Conservation (phyloP, 2,888 invertebrate species). For the Conops quadrifasciatus region DNA sequence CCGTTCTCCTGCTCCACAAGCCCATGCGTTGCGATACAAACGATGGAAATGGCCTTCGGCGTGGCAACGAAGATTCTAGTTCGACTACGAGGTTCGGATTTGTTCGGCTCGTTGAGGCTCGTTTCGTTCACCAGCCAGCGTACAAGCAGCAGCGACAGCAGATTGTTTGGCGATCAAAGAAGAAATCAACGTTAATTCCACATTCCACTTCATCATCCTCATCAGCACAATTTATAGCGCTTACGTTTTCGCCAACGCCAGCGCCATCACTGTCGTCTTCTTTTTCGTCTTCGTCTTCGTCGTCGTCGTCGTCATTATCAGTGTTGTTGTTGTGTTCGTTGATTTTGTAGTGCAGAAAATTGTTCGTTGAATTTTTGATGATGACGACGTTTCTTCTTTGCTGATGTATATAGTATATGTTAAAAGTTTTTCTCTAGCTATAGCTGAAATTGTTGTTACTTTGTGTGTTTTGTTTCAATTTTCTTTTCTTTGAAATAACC, state of each 20-base stretch:
- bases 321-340: constrained; percentile 8
- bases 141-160: neutral
- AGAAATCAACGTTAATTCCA: constrained; percentile 33
- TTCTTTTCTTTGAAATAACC: no score
- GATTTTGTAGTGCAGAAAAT: neutral
- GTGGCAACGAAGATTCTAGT: constrained; percentile 27
- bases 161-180: constrained; percentile 28
- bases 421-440: no score
- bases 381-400: neutral
- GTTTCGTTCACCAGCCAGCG: neutral
- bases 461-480: no score
- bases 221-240: constrained; percentile 21
- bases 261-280: neutral
- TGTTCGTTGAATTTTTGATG: constrained; percentile 20
- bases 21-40: neutral
- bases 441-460: no score
- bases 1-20: neutral
- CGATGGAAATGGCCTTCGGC: constrained; percentile 25
- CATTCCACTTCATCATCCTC: constrained; percentile 27
- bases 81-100: neutral
- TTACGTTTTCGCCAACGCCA: constrained; percentile 16
- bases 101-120: constrained; percentile 6
- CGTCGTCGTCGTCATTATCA: neutral
- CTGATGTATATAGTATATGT: constrained; percentile 7
- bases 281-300: neutral